phyloP scores from a whole-genome alignment of 2,888 invertebrate species.

The Trachelus iudaicus region DNA sequence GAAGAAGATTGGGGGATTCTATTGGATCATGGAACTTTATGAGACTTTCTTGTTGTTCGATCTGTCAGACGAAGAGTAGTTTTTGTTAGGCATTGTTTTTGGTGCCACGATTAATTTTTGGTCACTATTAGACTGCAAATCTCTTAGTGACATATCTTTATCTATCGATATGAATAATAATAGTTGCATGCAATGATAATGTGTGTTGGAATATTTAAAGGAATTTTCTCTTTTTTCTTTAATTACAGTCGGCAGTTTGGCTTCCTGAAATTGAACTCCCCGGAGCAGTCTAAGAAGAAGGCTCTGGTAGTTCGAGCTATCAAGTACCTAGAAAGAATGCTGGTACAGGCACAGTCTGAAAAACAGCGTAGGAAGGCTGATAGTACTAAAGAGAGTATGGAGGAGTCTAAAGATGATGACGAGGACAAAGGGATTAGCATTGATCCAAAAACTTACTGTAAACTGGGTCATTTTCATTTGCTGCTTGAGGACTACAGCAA shows the following conservation, averaged over 20 bases:
- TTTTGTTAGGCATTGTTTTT: neutral
- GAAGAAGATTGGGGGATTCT: neutral
- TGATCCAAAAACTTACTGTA: conserved; percentile 92
- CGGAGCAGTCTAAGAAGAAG: conserved; percentile 85
- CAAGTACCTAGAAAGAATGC: conserved; percentile 85
- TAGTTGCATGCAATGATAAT: neutral
- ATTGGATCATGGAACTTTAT: neutral
- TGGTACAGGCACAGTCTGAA: conserved; percentile 80
- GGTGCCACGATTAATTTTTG: conserved; percentile 2
- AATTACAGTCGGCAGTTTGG: conserved; percentile 89
- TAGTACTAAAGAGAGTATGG: conserved; percentile 53
- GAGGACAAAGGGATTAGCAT: conserved; percentile 78
- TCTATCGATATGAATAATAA: neutral
- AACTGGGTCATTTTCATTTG: conserved; percentile 95
- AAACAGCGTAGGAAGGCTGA: conserved; percentile 64
- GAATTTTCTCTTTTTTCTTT: conserved; percentile 24
- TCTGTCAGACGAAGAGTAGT: neutral
- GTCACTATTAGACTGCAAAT: neutral
- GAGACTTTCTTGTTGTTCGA: neutral
- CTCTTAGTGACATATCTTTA: neutral
- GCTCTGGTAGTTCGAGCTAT: conserved; percentile 84
- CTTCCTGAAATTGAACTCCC: conserved; percentile 82
- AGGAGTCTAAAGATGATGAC: conserved; percentile 50
- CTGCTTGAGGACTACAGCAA: conserved; percentile 93
- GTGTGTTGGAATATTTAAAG: neutral